These are phyloP conservation scores for Chlorospingus semifuscus DNA, from an alignment of 2,797 vertebrate species.

Conservation along the genomic window DNA sequence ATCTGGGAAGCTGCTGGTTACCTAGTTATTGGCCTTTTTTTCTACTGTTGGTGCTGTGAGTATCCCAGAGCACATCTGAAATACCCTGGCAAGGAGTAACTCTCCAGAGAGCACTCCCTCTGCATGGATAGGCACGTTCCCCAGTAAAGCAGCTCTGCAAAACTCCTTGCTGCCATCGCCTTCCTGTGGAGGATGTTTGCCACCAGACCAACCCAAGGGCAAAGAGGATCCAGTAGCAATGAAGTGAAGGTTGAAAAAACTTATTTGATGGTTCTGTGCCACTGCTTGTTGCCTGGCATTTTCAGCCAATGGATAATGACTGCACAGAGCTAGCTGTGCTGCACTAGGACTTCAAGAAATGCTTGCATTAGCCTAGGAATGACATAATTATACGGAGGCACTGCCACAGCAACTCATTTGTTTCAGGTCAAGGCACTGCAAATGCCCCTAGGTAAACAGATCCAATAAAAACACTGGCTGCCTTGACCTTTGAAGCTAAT, in stretches of 20 bases:
- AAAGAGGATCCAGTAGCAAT: not conserved
- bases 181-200: not conserved
- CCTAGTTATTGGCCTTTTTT: not conserved
- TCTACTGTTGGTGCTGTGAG: not conserved
- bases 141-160: not conserved
- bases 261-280: not conserved
- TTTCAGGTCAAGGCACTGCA: conserved; percentile 27
- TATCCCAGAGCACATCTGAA: not conserved
- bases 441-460: conserved; percentile 28
- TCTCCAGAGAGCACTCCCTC: not conserved
- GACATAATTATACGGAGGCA: conserved; percentile 12
- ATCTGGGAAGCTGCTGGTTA: not conserved
- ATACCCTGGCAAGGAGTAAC: not conserved
- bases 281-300: not conserved
- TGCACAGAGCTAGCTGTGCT: not conserved
- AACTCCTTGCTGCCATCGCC: not conserved
- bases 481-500: conserved; percentile 56
- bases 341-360: not conserved
- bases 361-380: not conserved
- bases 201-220: not conserved
- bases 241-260: not conserved
- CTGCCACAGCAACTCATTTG: not conserved
- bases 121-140: not conserved
- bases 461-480: conserved; percentile 4
- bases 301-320: conserved; percentile 9